Percentiles rank a stretch among this genome's conserved stretches.
These are phyloP conservation scores for Catharus ustulatus DNA, from an alignment of 2,797 vertebrate species.

Conservation along the genomic window DNA sequence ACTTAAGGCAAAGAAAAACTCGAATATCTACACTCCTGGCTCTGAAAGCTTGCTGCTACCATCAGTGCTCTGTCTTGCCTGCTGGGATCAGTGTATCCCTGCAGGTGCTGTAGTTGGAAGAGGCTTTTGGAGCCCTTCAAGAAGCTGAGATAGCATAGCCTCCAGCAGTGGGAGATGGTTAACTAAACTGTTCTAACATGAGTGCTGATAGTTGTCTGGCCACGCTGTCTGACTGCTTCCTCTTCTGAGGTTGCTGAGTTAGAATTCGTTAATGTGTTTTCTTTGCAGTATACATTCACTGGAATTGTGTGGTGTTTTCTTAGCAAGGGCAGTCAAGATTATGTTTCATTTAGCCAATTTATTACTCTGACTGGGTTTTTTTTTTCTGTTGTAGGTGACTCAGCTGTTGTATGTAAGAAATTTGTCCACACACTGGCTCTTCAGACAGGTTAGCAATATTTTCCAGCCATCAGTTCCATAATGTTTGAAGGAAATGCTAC, in stretches of 20 bases:
- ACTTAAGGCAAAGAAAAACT: neutral
- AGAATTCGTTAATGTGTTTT: neutral
- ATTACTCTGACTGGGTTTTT: neutral
- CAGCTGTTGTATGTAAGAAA: neutral
- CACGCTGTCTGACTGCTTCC: neutral
- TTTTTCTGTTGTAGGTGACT: constrained; percentile 24
- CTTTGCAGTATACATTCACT: neutral
- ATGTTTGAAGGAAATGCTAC: neutral
- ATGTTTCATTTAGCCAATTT: neutral
- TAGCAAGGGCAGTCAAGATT: neutral
- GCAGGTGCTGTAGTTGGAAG: neutral
- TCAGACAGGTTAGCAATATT: constrained; percentile 54
- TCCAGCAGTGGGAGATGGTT: neutral
- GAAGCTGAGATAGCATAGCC: neutral
- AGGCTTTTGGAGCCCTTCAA: neutral
- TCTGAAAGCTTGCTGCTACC: neutral
- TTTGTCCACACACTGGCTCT: constrained; percentile 55
- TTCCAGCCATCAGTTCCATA: neutral
- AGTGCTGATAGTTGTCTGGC: neutral
- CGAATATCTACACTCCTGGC: neutral
- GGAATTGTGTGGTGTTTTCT: neutral
- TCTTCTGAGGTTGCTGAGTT: neutral
- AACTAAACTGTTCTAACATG: neutral
- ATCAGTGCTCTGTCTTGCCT: neutral
- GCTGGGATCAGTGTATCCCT: neutral